phyloP scores from a whole-genome alignment of 2,888 invertebrate genomes.

The Cataglyphis albicans region DNA sequence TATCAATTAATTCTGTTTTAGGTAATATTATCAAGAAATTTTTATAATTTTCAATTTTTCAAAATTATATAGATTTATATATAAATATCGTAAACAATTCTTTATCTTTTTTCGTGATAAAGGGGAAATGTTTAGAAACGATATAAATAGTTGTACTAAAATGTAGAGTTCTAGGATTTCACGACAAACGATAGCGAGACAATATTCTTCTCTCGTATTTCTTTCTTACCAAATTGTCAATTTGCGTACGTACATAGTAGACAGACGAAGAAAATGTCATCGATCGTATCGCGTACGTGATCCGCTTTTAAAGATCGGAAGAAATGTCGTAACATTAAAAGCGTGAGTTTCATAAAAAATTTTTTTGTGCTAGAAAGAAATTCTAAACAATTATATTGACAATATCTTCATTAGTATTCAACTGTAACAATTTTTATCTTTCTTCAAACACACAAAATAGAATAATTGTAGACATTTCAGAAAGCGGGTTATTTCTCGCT shows the following conservation, averaged over 20 bases:
- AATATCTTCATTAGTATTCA: background rate
- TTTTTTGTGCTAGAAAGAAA: background rate
- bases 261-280: conserved; percentile 12
- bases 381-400: conserved; percentile 13
- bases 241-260: conserved; percentile 23
- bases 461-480: background rate
- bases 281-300: conserved; percentile 37
- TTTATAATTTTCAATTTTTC: background rate
- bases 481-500: conserved; percentile 14
- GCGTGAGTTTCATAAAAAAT: background rate
- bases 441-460: conserved; percentile 11
- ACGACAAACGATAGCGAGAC: background rate
- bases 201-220: conserved; percentile 5
- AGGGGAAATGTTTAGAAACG: background rate
- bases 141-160: background rate
- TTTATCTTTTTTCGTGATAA: background rate
- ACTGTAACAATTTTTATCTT: background rate
- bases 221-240: conserved; percentile 28
- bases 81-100: background rate
- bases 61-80: background rate
- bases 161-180: conserved; percentile 5
- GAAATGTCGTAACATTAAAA: background rate
- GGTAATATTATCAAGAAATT: background rate
- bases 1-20: background rate
- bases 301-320: background rate